phyloP scores from a whole-genome alignment of 2,888 invertebrate genomes.

The Cylindroiulus punctatus region DNA sequence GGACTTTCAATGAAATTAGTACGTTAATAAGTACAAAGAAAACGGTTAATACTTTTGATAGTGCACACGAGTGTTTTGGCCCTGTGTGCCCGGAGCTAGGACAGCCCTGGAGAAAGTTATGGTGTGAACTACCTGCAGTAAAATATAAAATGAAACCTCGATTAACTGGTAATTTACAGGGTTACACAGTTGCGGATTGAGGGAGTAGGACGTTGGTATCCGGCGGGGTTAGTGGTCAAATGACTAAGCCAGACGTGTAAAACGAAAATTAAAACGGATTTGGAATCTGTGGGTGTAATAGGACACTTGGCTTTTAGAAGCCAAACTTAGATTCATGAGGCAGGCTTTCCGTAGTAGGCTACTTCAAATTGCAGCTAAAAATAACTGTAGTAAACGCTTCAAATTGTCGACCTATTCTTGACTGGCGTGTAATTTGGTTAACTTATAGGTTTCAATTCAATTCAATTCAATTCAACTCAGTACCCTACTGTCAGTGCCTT shows the following conservation, averaged over 20 bases:
- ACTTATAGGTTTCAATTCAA: no score
- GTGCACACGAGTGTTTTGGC: not conserved
- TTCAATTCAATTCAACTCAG: no score
- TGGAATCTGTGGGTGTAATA: not conserved
- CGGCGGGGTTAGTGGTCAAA: not conserved
- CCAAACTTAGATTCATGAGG: slow-evolving; percentile 3
- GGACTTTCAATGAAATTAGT: slow-evolving; percentile 10
- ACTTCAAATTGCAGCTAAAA: not conserved
- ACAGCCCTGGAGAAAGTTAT: slow-evolving; percentile 7
- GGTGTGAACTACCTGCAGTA: not conserved
- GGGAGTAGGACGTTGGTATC: not conserved
- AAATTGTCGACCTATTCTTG: not conserved
- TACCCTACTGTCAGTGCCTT: no score
- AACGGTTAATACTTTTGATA: slow-evolving; percentile 22
- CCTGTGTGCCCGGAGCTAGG: not conserved
- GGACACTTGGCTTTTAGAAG: not conserved
- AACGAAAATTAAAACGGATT: not conserved
- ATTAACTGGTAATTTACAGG: not conserved
- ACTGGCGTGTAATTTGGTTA: not conserved
- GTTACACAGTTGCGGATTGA: not conserved
- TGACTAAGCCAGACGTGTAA: not conserved
- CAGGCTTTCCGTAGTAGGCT: slow-evolving; percentile 24
- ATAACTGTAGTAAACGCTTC: not conserved
- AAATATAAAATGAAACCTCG: slow-evolving; percentile 35
- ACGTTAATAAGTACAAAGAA: not conserved